A percentile compares a stretch with the other conserved stretches of the same genome.
phyloP scores from a whole-genome alignment of 2,888 invertebrate genomes.

The Cryptophagus acutangulus region DNA sequence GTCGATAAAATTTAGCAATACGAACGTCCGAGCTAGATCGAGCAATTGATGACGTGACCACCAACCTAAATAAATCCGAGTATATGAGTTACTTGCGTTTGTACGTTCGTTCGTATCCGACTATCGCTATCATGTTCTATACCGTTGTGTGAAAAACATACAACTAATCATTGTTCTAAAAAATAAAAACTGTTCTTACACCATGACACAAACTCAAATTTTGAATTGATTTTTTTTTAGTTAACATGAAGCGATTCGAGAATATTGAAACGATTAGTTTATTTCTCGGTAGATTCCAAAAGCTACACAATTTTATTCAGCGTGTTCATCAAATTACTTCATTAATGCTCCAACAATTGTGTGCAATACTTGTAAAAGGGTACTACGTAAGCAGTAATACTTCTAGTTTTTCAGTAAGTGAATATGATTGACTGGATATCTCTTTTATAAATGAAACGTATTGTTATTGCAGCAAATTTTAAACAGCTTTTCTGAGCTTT shows the following conservation, averaged over 20 bases:
- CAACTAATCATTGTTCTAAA: too few relatives aligned
- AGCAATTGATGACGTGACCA: too few relatives aligned
- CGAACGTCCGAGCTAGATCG: too few relatives aligned
- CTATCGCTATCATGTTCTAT: too few relatives aligned
- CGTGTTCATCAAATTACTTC: conserved; percentile 67
- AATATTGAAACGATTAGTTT: too few relatives aligned
- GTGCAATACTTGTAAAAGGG: conserved; percentile 59
- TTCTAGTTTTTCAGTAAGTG: conserved; percentile 42
- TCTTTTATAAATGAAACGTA: background rate
- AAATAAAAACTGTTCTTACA: too few relatives aligned
- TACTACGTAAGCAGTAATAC: conserved; percentile 36
- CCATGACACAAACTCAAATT: conserved; percentile 35
- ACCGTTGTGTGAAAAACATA: too few relatives aligned
- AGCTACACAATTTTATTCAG: conserved; percentile 62
- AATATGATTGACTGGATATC: conserved; percentile 5
- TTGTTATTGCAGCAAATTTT: conserved; percentile 43
- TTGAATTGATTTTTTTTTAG: conserved; percentile 53
- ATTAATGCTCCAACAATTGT: conserved; percentile 70
- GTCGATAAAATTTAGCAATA: too few relatives aligned
- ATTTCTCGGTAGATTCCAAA: conserved; percentile 60
- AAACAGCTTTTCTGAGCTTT: conserved; percentile 60
- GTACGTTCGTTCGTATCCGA: too few relatives aligned
- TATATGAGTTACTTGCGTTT: too few relatives aligned
- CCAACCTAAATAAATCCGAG: too few relatives aligned
- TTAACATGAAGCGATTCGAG: too few relatives aligned